Base-by-base conservation (phyloP, 2,113 vertebrate genomes). In the Cromileptes altivelis region DNA sequence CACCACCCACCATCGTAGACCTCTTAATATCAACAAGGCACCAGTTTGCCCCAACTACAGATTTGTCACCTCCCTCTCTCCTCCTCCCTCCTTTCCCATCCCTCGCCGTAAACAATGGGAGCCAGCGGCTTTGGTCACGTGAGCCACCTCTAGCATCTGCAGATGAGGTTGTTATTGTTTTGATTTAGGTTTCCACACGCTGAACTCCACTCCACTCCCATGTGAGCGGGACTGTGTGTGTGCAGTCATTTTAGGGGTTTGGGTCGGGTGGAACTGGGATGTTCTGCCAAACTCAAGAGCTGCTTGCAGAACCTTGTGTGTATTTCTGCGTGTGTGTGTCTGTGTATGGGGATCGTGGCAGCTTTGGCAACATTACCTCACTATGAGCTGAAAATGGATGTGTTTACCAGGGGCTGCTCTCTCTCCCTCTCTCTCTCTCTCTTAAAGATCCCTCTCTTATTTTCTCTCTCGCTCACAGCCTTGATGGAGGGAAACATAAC, bases 111-210 rank as follows among this genome's bases (percentile, higher is more conserved):
- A 92, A 91, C 89, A 92, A 88, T 80, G 47, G 47, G 69, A 82
- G 78, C 75, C 79, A 7, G 81, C 70, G 70, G 82, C 86, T 86
- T 81, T 7, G 21, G 86, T 91, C 86, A 90, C 42, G 30, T 90
- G 92, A 75, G n/a, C 82, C 2, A 12, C 70, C 30, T 2, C 42
- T 45, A 84, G 88, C 81, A 80, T 84, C 80, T 86, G 88, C 85
- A 80, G 84, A 63, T 10, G 63, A 81, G 78, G 53, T 87, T 94
- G 89, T 92, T 93, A 79, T 94, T 94, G 91, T 93, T 93, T 92
- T 91, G 85, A 89, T 85, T 89, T 71, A 23, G 55, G 72, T 61
- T 30, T 86, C 72, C 87, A 87, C 87, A 84, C 61, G 81, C 74
- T 68, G 60, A 67, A 82, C 82, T 79, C 17, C 33, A 82, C 82